A percentile compares a stretch with the other conserved stretches of the same genome.
Evolutionary conservation across 2,797 vertebrate species (phyloP).

Genomic region (Sciurus carolinensis): DNA sequence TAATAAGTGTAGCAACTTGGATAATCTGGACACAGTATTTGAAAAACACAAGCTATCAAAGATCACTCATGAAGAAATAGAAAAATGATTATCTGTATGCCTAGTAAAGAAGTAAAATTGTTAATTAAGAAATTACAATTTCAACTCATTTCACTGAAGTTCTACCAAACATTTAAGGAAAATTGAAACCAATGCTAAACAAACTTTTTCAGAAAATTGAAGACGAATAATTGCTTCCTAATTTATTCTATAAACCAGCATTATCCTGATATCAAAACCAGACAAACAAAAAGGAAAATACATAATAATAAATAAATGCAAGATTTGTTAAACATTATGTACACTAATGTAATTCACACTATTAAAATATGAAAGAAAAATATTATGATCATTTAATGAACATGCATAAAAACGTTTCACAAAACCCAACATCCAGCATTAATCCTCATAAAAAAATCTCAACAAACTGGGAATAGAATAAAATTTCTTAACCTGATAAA

Average conservation of each 20-base stretch:
- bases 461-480: not conserved
- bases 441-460: conserved; percentile 19
- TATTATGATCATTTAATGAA: not conserved
- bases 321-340: not conserved
- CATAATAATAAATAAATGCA: not conserved
- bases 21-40: not conserved
- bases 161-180: conserved; percentile 13
- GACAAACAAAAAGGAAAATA: not conserved
- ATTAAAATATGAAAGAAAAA: not conserved
- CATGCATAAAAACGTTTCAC: conserved; percentile 2
- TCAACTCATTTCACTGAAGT: not conserved
- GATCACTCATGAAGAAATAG: not conserved
- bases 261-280: not conserved
- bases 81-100: not conserved
- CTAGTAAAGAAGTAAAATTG: conserved; percentile 28
- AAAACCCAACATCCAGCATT: not conserved
- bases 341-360: not conserved
- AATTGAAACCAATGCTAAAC: conserved; percentile 16
- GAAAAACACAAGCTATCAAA: not conserved
- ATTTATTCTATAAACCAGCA: not conserved
- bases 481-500: conserved; percentile 12
- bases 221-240: not conserved
- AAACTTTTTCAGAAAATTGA: conserved; percentile 21
- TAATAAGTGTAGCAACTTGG: not conserved
- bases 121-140: not conserved